These are phyloP conservation scores for Aricia artaxerxes DNA, from an alignment of 2,888 invertebrate species.

Conservation along the genomic window DNA sequence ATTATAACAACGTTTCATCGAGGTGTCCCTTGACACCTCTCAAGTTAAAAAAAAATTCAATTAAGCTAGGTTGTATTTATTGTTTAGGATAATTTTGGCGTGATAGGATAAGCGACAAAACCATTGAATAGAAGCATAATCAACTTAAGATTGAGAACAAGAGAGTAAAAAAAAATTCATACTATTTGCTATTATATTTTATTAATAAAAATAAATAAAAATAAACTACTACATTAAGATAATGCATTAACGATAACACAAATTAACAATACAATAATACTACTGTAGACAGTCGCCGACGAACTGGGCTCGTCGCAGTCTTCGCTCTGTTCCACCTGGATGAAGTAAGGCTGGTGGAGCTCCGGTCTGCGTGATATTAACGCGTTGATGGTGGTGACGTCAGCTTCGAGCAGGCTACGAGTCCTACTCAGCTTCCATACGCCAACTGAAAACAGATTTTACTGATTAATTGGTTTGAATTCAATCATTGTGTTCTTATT, in stretches of 20 bases:
- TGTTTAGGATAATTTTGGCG: too few relatives aligned
- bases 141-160: neutral
- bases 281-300: slow-evolving; percentile 56
- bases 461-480: too few relatives aligned
- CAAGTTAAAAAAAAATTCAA: too few relatives aligned
- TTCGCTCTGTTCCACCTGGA: slow-evolving; percentile 51
- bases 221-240: slow-evolving; percentile 36
- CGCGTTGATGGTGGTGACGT: slow-evolving; percentile 47
- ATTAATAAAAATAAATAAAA: neutral
- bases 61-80: too few relatives aligned
- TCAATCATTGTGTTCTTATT: too few relatives aligned
- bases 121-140: neutral
- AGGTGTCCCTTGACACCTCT: too few relatives aligned
- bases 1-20: too few relatives aligned
- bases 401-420: slow-evolving; percentile 47
- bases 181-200: neutral
- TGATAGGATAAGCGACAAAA: too few relatives aligned
- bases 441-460: slow-evolving; percentile 51
- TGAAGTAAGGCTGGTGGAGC: slow-evolving; percentile 59
- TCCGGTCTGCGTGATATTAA: slow-evolving; percentile 52
- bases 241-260: slow-evolving; percentile 55
- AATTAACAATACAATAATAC: slow-evolving; percentile 59
- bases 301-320: slow-evolving; percentile 64
- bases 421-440: slow-evolving; percentile 66
- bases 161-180: neutral